These are phyloP conservation scores for Timandra comae DNA, from an alignment of 2,888 invertebrate genomes.

Conservation along the genomic window DNA sequence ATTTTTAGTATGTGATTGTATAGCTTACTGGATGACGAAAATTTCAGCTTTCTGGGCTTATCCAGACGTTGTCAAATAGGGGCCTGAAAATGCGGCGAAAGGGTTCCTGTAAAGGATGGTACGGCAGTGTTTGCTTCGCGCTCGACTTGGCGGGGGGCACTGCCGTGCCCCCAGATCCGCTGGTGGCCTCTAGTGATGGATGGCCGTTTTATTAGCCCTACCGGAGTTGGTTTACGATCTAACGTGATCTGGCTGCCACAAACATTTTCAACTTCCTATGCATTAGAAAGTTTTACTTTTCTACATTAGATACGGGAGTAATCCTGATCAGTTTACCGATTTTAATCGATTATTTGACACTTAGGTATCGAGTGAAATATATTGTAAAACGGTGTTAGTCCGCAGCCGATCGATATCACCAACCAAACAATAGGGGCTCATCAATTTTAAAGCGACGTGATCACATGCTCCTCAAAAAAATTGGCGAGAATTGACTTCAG, in stretches of 20 bases:
- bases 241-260: constrained; percentile 30
- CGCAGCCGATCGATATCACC: constrained; percentile 41
- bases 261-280: constrained; percentile 18
- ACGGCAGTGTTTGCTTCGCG: no score
- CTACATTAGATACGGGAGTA: constrained; percentile 1
- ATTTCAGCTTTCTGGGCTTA: no score
- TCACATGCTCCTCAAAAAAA: constrained; percentile 40
- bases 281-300: constrained; percentile 9
- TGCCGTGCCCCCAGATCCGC: no score
- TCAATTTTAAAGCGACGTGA: constrained; percentile 50
- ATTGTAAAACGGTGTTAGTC: constrained; percentile 29
- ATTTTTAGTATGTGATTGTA: no score
- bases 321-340: constrained; percentile 4
- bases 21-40: no score
- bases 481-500: constrained; percentile 49
- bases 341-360: constrained; percentile 24
- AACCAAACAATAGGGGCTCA: constrained; percentile 51
- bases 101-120: no score
- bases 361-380: constrained; percentile 21
- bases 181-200: constrained; percentile 57
- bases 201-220: constrained; percentile 56
- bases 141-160: no score
- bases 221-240: constrained; percentile 40
- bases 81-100: no score
- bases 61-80: no score